phyloP scores from a whole-genome alignment of 2,888 invertebrate genomes.

The Euplexia lucipara region DNA sequence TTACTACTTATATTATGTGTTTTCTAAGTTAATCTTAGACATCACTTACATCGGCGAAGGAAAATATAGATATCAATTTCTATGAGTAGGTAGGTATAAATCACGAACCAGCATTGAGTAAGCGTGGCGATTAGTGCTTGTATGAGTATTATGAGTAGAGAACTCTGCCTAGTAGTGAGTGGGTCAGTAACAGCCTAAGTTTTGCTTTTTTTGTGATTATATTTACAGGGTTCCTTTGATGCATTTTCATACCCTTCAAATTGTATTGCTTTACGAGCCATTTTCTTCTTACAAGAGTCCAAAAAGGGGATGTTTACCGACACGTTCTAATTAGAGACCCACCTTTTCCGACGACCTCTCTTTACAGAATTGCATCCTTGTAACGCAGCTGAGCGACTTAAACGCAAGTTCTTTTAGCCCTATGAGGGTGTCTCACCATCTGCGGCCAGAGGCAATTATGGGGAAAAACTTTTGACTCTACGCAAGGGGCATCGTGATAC shows the following conservation, averaged over 20 bases:
- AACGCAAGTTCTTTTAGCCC: slow-evolving; percentile 17
- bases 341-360: slow-evolving; percentile 32
- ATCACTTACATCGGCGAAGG: too few relatives aligned
- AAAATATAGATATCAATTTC: too few relatives aligned
- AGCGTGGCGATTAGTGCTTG: too few relatives aligned
- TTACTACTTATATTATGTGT: too few relatives aligned
- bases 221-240: too few relatives aligned
- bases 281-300: slow-evolving; percentile 13
- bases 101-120: too few relatives aligned
- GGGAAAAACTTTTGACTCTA: slow-evolving; percentile 12
- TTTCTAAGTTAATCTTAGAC: too few relatives aligned
- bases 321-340: slow-evolving; percentile 38
- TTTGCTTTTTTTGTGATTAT: not conserved
- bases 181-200: too few relatives aligned
- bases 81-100: too few relatives aligned
- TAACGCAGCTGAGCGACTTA: slow-evolving; percentile 37
- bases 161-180: too few relatives aligned
- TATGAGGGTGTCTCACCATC: slow-evolving; percentile 14
- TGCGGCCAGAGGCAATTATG: slow-evolving; percentile 21
- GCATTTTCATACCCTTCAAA: not conserved
- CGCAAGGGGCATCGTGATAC: not conserved
- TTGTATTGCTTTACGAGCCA: not conserved
- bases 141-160: too few relatives aligned
- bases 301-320: slow-evolving; percentile 9
- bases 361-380: slow-evolving; percentile 53